These are phyloP conservation scores for Agrochola lychnidis DNA, from an alignment of 2,888 invertebrate genomes.

Conservation along the genomic window DNA sequence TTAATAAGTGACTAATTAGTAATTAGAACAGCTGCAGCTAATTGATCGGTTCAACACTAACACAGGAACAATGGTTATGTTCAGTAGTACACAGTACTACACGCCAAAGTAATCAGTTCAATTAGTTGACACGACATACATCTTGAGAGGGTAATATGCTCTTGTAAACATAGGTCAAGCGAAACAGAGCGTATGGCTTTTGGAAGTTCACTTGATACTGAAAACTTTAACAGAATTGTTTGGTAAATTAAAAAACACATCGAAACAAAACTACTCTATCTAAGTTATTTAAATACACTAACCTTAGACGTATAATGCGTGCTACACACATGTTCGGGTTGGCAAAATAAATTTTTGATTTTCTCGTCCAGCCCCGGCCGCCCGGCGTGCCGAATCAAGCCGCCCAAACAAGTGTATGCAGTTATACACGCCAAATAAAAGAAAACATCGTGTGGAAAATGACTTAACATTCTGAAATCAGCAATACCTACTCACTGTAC, in stretches of 20 bases:
- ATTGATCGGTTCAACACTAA: constrained; percentile 28
- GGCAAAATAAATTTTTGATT: not conserved
- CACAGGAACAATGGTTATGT: constrained; percentile 31
- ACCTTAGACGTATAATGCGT: not conserved
- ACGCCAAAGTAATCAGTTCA: constrained; percentile 37
- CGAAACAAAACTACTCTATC: not conserved
- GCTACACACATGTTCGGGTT: not conserved
- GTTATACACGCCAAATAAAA: not conserved
- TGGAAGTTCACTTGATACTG: not conserved
- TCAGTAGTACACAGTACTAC: constrained; percentile 1
- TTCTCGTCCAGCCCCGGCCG: not conserved
- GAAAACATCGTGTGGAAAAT: not conserved
- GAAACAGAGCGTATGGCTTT: not conserved
- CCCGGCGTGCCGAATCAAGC: not conserved
- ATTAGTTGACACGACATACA: constrained; percentile 34
- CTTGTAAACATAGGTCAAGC: not conserved
- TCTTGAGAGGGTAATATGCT: constrained; percentile 7
- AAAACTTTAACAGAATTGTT: not conserved
- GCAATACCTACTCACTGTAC: no score
- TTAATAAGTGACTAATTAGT: constrained; percentile 38
- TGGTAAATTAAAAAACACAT: not conserved
- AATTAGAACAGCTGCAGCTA: constrained; percentile 37
- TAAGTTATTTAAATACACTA: not conserved
- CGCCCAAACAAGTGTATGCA: not conserved
- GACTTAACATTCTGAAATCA: not conserved